Conservation (phyloP, 2,888 invertebrate species). For the Platycnemis pennipes region DNA sequence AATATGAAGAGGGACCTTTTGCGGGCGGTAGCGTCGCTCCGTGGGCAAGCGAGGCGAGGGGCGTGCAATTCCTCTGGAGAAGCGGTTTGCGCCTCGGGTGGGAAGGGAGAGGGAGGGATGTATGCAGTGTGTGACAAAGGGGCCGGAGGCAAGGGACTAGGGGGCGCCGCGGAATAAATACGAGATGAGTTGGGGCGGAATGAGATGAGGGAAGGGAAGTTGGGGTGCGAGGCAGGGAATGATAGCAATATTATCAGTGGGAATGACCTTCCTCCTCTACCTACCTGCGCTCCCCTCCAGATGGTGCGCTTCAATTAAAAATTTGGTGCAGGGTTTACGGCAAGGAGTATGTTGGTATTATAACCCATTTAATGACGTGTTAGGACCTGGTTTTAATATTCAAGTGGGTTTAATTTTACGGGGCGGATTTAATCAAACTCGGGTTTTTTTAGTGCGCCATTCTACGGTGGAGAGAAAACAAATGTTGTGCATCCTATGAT, state of each 20-base stretch:
- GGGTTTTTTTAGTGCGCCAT: too few species aligned
- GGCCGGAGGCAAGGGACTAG: background rate
- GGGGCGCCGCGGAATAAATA: constrained; percentile 30
- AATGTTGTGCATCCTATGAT: too few species aligned
- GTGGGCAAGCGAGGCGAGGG: background rate
- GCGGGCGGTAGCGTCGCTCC: background rate
- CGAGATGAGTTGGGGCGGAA: constrained; percentile 27
- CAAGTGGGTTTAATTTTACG: too few species aligned
- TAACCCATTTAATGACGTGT: too few species aligned
- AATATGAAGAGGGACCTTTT: background rate
- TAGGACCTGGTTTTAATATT: too few species aligned
- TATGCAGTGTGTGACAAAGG: background rate
- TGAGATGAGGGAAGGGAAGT: background rate
- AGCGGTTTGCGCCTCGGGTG: background rate
- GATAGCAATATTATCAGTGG: too few species aligned
- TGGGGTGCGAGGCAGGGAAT: background rate
- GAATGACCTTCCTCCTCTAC: too few species aligned
- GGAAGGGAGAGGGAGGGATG: background rate
- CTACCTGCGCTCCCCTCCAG: background rate
- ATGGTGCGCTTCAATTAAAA: background rate
- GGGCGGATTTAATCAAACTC: too few species aligned
- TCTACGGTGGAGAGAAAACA: too few species aligned
- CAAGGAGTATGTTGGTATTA: too few species aligned
- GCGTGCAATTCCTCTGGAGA: background rate
- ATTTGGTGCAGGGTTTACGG: too few species aligned